A percentile compares a stretch with the other conserved stretches of the same genome.
Evolutionary conservation across 1,140 invertebrate genomes (phyloP).

Genomic region (Meloidogyne hapla): DNA sequence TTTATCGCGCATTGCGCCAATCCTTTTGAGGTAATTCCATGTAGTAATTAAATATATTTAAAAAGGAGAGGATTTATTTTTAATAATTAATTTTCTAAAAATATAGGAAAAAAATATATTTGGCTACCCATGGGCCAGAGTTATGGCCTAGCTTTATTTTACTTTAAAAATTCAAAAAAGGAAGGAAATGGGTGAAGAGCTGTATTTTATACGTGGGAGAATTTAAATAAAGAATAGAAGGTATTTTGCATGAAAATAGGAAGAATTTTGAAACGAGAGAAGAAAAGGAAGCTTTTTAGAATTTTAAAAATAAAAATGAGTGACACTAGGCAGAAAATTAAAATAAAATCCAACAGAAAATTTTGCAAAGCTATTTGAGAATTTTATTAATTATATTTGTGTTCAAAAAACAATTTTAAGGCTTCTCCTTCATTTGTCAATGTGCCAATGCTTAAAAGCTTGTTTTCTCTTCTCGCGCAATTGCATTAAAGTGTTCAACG

Average conservation of each 20-base stretch:
- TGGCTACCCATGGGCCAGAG: neutral
- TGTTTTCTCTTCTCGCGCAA: no score
- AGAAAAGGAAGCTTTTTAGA: neutral
- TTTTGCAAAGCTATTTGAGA: no score
- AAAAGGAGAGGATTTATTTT: no score
- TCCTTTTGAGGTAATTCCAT: neutral
- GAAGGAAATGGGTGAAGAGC: neutral
- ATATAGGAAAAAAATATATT: neutral
- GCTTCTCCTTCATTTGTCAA: no score
- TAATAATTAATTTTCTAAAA: neutral
- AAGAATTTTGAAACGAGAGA: neutral
- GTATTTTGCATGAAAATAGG: neutral
- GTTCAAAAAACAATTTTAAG: no score
- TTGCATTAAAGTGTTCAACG: no score
- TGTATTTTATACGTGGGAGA: conserved; percentile 2
- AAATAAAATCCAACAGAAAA: no score
- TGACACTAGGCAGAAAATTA: no score
- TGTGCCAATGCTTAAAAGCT: no score
- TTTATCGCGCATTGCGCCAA: conserved; percentile 2
- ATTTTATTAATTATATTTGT: no score
- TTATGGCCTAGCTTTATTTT: neutral
- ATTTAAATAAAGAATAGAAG: neutral
- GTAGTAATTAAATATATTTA: neutral
- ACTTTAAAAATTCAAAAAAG: neutral
- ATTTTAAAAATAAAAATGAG: no score